Percentiles rank a stretch among this genome's conserved stretches.
These are phyloP conservation scores for Cololabis saira DNA, from an alignment of 2,113 vertebrate genomes.

Conservation along the genomic window DNA sequence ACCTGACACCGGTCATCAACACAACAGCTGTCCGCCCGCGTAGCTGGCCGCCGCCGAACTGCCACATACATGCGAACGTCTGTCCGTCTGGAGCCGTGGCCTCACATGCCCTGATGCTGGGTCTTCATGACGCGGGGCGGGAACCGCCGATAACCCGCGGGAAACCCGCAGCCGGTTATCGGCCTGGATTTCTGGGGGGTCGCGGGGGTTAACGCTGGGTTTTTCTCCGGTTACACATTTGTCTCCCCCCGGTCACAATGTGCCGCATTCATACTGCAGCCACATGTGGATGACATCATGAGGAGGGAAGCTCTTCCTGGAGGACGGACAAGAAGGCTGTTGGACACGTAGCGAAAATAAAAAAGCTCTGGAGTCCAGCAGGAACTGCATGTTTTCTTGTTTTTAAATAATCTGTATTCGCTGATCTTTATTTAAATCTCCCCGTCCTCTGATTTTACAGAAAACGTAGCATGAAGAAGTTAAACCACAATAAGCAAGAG, in stretches of 20 bases:
- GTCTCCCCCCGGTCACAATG: background rate
- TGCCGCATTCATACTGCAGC: slow-evolving; percentile 10
- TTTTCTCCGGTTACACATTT: slow-evolving; percentile 8
- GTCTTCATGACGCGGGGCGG: slow-evolving; percentile 14
- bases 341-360: slow-evolving; percentile 1
- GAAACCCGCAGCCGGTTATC: too few relatives aligned
- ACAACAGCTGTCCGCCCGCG: slow-evolving; percentile 62
- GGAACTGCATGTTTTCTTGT: background rate
- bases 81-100: slow-evolving; percentile 49
- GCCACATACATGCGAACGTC: slow-evolving; percentile 41
- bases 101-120: slow-evolving; percentile 19
- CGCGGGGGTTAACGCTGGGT: background rate
- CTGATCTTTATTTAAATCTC: too few relatives aligned
- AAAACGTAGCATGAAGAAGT: too few relatives aligned
- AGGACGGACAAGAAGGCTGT: slow-evolving; percentile 1
- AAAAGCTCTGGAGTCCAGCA: background rate
- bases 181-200: slow-evolving; percentile 5
- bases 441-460: too few relatives aligned
- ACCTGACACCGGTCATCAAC: slow-evolving; percentile 71
- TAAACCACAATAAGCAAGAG: too few relatives aligned
- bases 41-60: slow-evolving; percentile 36
- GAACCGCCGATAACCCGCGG: background rate
- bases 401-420: background rate
- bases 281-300: slow-evolving; percentile 29
- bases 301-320: slow-evolving; percentile 5